These are phyloP conservation scores for Nysson spinosus DNA, from an alignment of 2,888 invertebrate genomes.

Conservation along the genomic window DNA sequence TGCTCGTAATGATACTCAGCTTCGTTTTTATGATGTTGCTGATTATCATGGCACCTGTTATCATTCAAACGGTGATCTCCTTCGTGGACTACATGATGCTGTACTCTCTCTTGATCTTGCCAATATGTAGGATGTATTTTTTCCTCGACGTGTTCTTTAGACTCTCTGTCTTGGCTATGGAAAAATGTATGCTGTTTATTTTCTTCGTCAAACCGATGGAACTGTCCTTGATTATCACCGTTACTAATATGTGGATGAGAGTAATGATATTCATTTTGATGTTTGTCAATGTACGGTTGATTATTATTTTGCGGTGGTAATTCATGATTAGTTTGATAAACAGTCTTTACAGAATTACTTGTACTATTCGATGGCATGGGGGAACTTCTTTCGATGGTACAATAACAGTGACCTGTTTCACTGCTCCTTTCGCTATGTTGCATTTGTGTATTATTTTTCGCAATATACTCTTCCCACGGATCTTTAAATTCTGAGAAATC, in stretches of 20 bases:
- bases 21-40: too few relatives aligned
- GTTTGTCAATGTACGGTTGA: slow-evolving; percentile 13
- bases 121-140: slow-evolving; percentile 2
- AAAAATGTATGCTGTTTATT: slow-evolving; percentile 8
- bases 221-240: slow-evolving; percentile 14
- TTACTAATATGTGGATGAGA: not conserved
- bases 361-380: slow-evolving; percentile 8
- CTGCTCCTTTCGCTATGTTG: slow-evolving; percentile 13
- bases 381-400: slow-evolving; percentile 10
- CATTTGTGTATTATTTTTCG: slow-evolving; percentile 50
- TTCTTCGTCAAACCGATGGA: slow-evolving; percentile 1
- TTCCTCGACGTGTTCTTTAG: not conserved
- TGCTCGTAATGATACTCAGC: too few relatives aligned
- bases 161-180: not conserved
- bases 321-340: slow-evolving; percentile 21
- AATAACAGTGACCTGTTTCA: slow-evolving; percentile 33
- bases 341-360: slow-evolving; percentile 1
- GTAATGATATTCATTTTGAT: slow-evolving; percentile 9
- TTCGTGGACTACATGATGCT: slow-evolving; percentile 20
- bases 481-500: slow-evolving; percentile 80
- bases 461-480: slow-evolving; percentile 87
- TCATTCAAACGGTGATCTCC: too few relatives aligned
- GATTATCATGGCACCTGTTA: slow-evolving; percentile 9
- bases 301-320: slow-evolving; percentile 16
- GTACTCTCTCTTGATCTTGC: slow-evolving; percentile 3